Conservation (phyloP, 2,797 vertebrate species). For the Gouania willdenowi region DNA sequence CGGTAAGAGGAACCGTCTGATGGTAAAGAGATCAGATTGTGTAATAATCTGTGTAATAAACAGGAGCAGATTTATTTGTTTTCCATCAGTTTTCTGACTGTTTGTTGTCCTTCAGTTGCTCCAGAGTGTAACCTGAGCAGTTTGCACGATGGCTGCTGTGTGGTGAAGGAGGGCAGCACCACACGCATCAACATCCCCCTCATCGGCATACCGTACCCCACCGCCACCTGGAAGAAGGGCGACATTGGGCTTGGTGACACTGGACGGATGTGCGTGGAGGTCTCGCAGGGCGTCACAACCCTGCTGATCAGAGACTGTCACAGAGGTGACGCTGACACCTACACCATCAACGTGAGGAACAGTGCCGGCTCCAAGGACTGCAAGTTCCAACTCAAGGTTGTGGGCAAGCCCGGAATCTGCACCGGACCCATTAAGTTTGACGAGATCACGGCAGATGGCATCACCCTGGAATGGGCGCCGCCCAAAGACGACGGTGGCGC, state of each 20-base stretch:
- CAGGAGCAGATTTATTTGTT: no score
- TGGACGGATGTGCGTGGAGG: slow-evolving; percentile 87
- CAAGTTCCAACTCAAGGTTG: slow-evolving; percentile 87
- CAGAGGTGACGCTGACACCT: slow-evolving; percentile 89
- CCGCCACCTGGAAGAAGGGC: slow-evolving; percentile 89
- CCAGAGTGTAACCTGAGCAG: slow-evolving; percentile 90
- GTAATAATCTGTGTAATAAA: no score
- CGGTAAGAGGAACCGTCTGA: no score
- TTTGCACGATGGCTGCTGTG: slow-evolving; percentile 83
- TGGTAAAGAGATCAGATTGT: no score
- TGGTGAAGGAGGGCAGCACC: slow-evolving; percentile 92
- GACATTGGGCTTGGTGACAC: slow-evolving; percentile 81
- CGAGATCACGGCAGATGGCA: slow-evolving; percentile 93
- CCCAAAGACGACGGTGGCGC: slow-evolving; percentile 95
- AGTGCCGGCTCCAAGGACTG: slow-evolving; percentile 87
- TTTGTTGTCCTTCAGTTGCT: slow-evolving; percentile 78
- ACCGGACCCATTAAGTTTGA: slow-evolving; percentile 93
- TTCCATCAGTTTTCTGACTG: background rate
- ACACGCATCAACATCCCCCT: slow-evolving; percentile 90
- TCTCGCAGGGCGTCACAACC: slow-evolving; percentile 83
- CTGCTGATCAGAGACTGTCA: slow-evolving; percentile 92
- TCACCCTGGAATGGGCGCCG: slow-evolving; percentile 93
- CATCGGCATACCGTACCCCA: slow-evolving; percentile 84
- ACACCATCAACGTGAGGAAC: slow-evolving; percentile 85
- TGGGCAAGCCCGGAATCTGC: slow-evolving; percentile 95